Evolutionary conservation across 2,888 invertebrate genomes (phyloP).

Genomic region (Spisula solida): DNA sequence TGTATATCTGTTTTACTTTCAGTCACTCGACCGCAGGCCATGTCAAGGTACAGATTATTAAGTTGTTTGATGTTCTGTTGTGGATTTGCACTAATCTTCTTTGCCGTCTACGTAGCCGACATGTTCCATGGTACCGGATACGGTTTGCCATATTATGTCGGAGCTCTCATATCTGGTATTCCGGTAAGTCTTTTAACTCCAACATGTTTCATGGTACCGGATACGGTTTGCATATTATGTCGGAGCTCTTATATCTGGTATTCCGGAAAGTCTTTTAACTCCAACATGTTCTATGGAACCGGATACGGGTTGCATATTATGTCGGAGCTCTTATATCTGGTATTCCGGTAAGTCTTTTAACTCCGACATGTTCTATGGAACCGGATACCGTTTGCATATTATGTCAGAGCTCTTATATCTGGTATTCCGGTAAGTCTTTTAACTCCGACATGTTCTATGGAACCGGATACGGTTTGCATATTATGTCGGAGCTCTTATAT

Average conservation of each 20-base stretch:
- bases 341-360: conserved; percentile 19
- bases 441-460: conserved; percentile 18
- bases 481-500: conserved; percentile 33
- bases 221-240: conserved; percentile 26
- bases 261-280: conserved; percentile 17
- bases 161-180: conserved; percentile 29
- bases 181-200: conserved; percentile 13
- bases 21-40: neutral
- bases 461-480: neutral
- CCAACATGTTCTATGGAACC: conserved; percentile 14
- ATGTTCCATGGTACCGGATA: conserved; percentile 18
- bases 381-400: neutral
- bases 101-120: conserved; percentile 13
- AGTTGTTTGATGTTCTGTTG: neutral
- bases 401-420: conserved; percentile 32
- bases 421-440: conserved; percentile 27
- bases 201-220: conserved; percentile 21
- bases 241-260: conserved; percentile 29
- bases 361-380: conserved; percentile 20
- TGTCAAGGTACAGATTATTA: conserved; percentile 4
- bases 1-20: neutral
- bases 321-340: conserved; percentile 35
- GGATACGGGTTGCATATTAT: conserved; percentile 15
- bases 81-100: conserved; percentile 33
- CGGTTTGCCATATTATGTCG: conserved; percentile 36